Base-by-base conservation (phyloP, 2,888 invertebrate genomes). In the Melikaiella ostensackeni region DNA sequence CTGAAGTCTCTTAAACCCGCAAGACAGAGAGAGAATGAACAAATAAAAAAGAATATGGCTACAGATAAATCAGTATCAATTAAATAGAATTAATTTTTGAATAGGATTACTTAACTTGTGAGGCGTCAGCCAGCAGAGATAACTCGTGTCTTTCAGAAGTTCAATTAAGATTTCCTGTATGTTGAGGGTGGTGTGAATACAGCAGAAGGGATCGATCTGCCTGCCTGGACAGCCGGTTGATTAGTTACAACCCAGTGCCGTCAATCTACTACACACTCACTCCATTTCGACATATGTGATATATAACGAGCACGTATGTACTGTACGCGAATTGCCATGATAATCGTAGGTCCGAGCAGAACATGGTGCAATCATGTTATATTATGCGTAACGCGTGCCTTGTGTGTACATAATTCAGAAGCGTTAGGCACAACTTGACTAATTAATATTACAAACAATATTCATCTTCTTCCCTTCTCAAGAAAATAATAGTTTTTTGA, bases 361-460 rank as follows among this genome's bases (percentile, higher is more conserved):
- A 88, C 89, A 89, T 83, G 86, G 75, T 76, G 84, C 88, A 88
- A 88, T 89, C 89, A 88, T 89, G 89, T 89, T 87, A 84, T 83
- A 89, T 89, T 88, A 89, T 88, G 87, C 87, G 86, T 84, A 83
- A 88, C 85, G 85, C 85, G 82, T 83, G 82, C 81, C 79, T 55
- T 42, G 42, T 42, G 64, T 50, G 50, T 70, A 50, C 46, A 50
- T 70, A 70, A 70, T 30, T 46, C 70, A 33, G 46, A 42, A 70
- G 9, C 46, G 5, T 46, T n/a, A n/a, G 30, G 30, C 30, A 33
- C 50, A 50, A 50, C 50, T 70, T 33, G 21, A 70, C 30, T 50
- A 55, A 70, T 70, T 70, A 70, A 50, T 70, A 70, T 70, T 70
- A 70, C n/a, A 33, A 11, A 24, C 63, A 5, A 13, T 59, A 59